Evolutionary conservation across 2,888 invertebrate genomes (phyloP), one percentile per base, ranked within the genome.

Genomic region (Drosophila melanocephala): DNA sequence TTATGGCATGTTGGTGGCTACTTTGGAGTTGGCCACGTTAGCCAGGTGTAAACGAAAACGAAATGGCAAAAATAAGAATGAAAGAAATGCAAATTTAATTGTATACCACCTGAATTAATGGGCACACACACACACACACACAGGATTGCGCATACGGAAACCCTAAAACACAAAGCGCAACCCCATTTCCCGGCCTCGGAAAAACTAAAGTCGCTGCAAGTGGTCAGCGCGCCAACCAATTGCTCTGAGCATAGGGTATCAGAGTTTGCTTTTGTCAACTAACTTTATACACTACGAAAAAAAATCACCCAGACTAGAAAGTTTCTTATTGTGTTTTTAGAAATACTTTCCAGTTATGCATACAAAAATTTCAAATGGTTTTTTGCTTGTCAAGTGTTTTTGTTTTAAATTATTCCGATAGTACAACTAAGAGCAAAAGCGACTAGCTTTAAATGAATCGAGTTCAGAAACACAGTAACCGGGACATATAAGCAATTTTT

Each of bases 71-170:
- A 39, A 60, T 28, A 44, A 59, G 59, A 72, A 76, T 55, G 74
- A 86, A 81, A 76, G 88, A 87, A 91, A 92, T 92, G 89, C 89
- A 92, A 92, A 92, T 92, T 92, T 92, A 90, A 92, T 91, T 92
- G 90, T 86, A 79, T 84, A 82, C 84, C 86, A 86, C 80, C 82
- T 90, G 76, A 83, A 89, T 90, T 86, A 91, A 91, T 91, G 86
- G 70, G 61, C 73, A 81, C 69, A 71, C 55, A 64, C 60, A n/a
- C 22, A 26, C 57, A n/a, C 16, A 28, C 62, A 59, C 61, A 55
- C 26, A 44, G 39, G 22, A 35, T 50, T 47, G 50, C 72, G 47
- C 52, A 56, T 53, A 51, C 59, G 61, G 56, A 59, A 57, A 33
- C 44, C 58, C 52, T 30, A 30, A 51, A 52, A 51, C 53, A 63